Base-by-base conservation (phyloP, 2,113 vertebrate genomes). In the Eurystomus gularis region DNA sequence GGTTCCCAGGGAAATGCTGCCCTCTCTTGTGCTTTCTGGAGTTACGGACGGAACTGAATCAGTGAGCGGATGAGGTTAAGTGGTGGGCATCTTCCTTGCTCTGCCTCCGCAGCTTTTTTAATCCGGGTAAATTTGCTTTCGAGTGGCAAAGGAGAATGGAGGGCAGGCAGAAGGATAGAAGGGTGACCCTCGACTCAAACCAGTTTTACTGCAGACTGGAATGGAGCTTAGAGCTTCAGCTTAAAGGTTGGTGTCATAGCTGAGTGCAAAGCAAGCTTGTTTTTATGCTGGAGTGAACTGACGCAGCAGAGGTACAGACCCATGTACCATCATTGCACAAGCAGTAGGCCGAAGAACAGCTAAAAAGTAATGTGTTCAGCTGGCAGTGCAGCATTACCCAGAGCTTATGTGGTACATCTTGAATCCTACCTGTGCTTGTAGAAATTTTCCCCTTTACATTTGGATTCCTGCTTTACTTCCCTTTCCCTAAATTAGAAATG, bases 1-100 rank as follows among this genome's bases (percentile, higher is more conserved):
- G 24, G 65, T 96, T 96, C 52, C 61, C 37, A 9, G 84, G n/a
- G 94, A 87, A 91, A 91, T 94, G 73, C 96, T 94, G 95, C 96
- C 96, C 94, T 61, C 94, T 93, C 65, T 62, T 83, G 95, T 81
- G 93, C 88, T 69, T 57, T 77, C 54, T 80, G 88, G 26, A 20
- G 24, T 60, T 44, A 52, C 17, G 16, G 24, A n/a, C 68, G 66
- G 61, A 31, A 39, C 2, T 51, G 68, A 75, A 40, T 26, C 33
- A 2, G 1, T 3, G 4, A 82, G 49, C 60, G 19, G 25, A 16
- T 44, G 13, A 15, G 25, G 2, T 68, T 33, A 24, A 71, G 37
- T 7, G 12, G 14, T 3, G 3, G 23, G 24, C 8, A 15, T 62
- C 31, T 92, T 71, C 24, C 40, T 70, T 44, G 13, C 31, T 73